phyloP scores from a whole-genome alignment of 2,888 invertebrate species.

The Andrena praecox region DNA sequence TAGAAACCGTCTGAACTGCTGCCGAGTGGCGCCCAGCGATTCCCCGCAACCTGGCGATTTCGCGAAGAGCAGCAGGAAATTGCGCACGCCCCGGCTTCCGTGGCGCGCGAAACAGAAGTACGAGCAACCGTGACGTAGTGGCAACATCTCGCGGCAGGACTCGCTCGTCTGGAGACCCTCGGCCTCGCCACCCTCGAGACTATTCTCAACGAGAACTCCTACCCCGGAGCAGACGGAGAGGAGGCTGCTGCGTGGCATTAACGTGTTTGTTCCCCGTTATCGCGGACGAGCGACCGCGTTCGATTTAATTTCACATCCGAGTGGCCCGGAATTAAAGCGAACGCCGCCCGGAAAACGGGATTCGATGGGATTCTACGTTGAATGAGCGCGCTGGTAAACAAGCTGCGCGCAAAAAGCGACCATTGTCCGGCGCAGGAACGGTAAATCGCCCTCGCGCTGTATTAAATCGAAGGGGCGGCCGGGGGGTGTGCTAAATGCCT shows the following conservation, averaged over 20 bases:
- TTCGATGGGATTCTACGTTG: conserved; percentile 37
- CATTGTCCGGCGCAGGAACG: conserved; percentile 40
- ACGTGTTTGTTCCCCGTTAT: conserved; percentile 2
- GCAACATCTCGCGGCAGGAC: not conserved
- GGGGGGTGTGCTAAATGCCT: conserved; percentile 16
- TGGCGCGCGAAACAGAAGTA: not conserved
- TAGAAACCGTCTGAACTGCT: too few relatives aligned
- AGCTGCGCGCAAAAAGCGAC: conserved; percentile 35
- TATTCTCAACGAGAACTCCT: not conserved
- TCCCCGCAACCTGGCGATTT: not conserved
- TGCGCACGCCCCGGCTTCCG: not conserved
- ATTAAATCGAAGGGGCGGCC: conserved; percentile 13
- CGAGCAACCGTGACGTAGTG: not conserved
- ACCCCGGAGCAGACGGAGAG: not conserved
- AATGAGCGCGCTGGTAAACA: conserved; percentile 35
- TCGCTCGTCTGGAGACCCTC: not conserved
- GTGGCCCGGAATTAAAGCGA: conserved; percentile 27
- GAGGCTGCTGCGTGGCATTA: not conserved
- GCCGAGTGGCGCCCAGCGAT: too few relatives aligned
- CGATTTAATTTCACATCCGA: conserved; percentile 47
- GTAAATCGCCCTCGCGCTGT: conserved; percentile 37
- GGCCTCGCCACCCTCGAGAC: not conserved
- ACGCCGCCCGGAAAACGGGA: conserved; percentile 19
- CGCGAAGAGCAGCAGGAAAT: conserved; percentile 3
- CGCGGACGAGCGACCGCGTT: not conserved